These are phyloP conservation scores for Sturnus vulgaris DNA, from an alignment of 2,113 vertebrate genomes.

Conservation along the genomic window DNA sequence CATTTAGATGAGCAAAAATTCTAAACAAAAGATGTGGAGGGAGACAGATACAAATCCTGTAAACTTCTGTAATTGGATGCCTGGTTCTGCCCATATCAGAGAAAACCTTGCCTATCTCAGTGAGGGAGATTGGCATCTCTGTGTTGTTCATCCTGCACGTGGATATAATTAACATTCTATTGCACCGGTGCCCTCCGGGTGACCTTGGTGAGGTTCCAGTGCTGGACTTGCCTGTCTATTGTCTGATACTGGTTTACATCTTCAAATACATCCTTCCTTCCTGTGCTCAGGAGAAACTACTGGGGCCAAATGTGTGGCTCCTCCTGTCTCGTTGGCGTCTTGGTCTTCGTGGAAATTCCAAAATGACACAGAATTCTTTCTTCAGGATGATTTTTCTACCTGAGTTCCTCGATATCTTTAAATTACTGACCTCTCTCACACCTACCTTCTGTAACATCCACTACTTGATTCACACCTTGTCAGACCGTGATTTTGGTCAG, in stretches of 20 bases:
- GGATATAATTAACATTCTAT: constrained; percentile 39
- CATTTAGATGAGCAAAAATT: background rate
- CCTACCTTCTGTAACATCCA: background rate
- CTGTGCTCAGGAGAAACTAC: background rate
- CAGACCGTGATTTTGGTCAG: background rate
- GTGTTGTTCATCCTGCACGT: constrained; percentile 1
- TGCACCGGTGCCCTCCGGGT: background rate
- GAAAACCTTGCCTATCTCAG: background rate
- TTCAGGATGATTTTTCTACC: background rate
- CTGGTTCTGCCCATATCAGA: background rate
- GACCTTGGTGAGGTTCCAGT: constrained; percentile 45
- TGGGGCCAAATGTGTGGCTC: background rate
- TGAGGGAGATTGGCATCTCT: background rate
- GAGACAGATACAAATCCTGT: background rate
- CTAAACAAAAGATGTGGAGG: background rate
- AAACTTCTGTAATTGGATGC: background rate
- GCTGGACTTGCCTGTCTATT: background rate
- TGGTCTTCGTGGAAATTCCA: background rate
- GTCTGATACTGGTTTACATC: constrained; percentile 24
- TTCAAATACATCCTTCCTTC: constrained; percentile 46
- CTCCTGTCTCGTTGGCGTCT: background rate
- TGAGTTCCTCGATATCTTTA: background rate
- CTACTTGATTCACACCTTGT: background rate
- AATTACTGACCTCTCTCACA: background rate
- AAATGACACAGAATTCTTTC: background rate